Evolutionary conservation across 2,888 invertebrate genomes (phyloP).

Genomic region (Cheilosia variabilis): DNA sequence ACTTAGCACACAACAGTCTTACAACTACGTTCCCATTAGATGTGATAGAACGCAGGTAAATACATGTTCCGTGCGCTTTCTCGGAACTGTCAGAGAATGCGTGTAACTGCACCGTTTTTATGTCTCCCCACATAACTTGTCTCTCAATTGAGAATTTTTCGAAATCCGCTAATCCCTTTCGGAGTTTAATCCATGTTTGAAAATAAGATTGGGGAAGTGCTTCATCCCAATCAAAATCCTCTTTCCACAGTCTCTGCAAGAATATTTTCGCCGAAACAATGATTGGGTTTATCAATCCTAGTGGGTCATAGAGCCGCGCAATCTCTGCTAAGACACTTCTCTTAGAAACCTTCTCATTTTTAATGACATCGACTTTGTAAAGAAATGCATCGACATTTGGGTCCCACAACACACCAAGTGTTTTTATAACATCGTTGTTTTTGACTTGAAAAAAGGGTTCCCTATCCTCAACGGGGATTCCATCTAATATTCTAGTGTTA

Average conservation of each 20-base stretch:
- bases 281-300: not conserved
- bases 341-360: not conserved
- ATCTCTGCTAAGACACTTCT: no score
- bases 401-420: conserved; percentile 33
- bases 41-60: not conserved
- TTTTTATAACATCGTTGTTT: conserved; percentile 13
- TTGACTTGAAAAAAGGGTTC: conserved; percentile 15
- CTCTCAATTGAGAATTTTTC: no score
- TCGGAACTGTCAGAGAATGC: not conserved
- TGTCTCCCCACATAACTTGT: not conserved
- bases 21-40: not conserved
- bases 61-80: not conserved
- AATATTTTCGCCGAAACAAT: conserved; percentile 7
- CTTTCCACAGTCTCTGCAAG: no score
- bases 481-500: not conserved
- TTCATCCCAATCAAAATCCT: no score
- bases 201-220: no score
- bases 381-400: not conserved
- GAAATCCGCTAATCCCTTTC: no score
- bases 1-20: conserved; percentile 25
- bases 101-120: conserved; percentile 7
- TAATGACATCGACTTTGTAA: not conserved
- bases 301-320: no score
- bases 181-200: no score
- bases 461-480: not conserved